A percentile compares a stretch with the other conserved stretches of the same genome.
Evolutionary conservation across 2,113 vertebrate genomes (phyloP).

Genomic region (Platycercus adscitus): DNA sequence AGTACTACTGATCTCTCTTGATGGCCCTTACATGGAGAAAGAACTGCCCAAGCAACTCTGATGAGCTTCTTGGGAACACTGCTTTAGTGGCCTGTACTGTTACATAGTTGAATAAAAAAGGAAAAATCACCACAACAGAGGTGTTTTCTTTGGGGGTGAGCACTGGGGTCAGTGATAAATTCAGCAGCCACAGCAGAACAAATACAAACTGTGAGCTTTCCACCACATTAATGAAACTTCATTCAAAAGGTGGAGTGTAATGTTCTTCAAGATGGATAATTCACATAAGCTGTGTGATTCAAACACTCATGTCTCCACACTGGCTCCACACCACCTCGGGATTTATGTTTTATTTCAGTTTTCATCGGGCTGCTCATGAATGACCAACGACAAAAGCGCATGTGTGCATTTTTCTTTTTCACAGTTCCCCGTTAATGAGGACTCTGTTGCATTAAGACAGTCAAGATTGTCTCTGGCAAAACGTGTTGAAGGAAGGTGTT

Average conservation of each 20-base stretch:
- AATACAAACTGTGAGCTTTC: slow-evolving; percentile 50
- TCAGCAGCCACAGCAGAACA: slow-evolving; percentile 34
- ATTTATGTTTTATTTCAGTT: slow-evolving; percentile 69
- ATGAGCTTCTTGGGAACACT: not conserved
- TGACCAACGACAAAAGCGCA: slow-evolving; percentile 28
- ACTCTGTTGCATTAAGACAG: slow-evolving; percentile 69
- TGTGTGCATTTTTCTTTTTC: slow-evolving; percentile 64
- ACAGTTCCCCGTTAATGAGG: slow-evolving; percentile 70
- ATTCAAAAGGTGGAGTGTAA: slow-evolving; percentile 41
- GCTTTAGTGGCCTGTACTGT: not conserved
- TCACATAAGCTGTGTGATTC: slow-evolving; percentile 33
- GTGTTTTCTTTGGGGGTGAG: slow-evolving; percentile 8
- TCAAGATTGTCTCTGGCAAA: slow-evolving; percentile 66
- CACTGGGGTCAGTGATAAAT: not conserved
- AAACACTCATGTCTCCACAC: slow-evolving; percentile 1
- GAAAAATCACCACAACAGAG: not conserved
- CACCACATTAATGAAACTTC: slow-evolving; percentile 30
- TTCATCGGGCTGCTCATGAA: slow-evolving; percentile 44
- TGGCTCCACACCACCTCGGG: not conserved
- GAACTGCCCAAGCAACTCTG: not conserved
- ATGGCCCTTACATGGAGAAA: not conserved
- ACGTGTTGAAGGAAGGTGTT: slow-evolving; percentile 79
- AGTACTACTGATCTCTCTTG: not conserved
- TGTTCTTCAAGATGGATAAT: slow-evolving; percentile 47
- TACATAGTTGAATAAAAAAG: not conserved